phyloP scores from a whole-genome alignment of 2,113 vertebrate species.

The Pavo muticus region DNA sequence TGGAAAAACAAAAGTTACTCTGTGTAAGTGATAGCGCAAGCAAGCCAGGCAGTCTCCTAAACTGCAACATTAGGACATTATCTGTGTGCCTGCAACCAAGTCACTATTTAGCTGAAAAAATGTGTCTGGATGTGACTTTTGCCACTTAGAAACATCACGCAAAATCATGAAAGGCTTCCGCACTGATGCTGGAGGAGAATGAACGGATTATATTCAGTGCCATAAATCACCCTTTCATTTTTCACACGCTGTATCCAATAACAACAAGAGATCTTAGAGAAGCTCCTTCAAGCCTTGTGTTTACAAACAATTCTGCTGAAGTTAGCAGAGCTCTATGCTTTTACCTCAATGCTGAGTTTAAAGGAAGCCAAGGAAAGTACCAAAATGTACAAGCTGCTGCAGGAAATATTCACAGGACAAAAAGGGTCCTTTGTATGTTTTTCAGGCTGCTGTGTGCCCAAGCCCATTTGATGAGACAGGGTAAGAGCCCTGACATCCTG shows the following conservation, averaged over 20 bases:
- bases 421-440: not conserved
- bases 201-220: not conserved
- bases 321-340: not conserved
- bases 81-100: not conserved
- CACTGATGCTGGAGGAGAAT: not conserved
- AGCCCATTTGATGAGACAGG: not conserved
- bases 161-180: not conserved
- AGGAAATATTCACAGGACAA: not conserved
- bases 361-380: not conserved
- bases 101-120: not conserved
- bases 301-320: not conserved
- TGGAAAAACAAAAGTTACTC: slow-evolving; percentile 8
- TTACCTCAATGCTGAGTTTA: not conserved
- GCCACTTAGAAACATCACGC: not conserved
- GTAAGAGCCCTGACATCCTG: not conserved
- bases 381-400: not conserved
- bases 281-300: not conserved
- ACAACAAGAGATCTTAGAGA: not conserved
- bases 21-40: not conserved
- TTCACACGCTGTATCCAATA: not conserved
- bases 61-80: not conserved
- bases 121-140: not conserved
- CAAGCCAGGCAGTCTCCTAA: not conserved
- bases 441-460: not conserved
- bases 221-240: not conserved